Percentiles rank a stretch among this genome's conserved stretches.
Conservation (phyloP, 2,888 invertebrate genomes). For the Euzetes globulus region DNA sequence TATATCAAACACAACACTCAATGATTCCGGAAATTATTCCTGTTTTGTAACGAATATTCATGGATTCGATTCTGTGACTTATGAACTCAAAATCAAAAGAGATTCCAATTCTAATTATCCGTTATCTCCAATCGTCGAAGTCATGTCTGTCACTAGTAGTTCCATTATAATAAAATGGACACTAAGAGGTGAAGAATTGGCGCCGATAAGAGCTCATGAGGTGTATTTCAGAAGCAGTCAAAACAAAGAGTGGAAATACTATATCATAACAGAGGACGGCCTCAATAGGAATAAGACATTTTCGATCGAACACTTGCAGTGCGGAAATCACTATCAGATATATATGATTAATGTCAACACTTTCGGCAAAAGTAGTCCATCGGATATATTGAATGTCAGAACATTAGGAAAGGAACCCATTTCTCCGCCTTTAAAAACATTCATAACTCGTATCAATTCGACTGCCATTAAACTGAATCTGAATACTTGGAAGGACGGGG, state of each 20-base stretch:
- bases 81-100: slow-evolving; percentile 78
- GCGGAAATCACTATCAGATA: slow-evolving; percentile 47
- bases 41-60: slow-evolving; percentile 87
- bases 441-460: slow-evolving; percentile 21
- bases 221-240: slow-evolving; percentile 28
- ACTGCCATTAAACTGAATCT: slow-evolving; percentile 41
- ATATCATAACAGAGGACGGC: slow-evolving; percentile 48
- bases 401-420: slow-evolving; percentile 44
- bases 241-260: slow-evolving; percentile 50
- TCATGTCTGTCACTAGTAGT: neutral
- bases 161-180: slow-evolving; percentile 13
- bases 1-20: slow-evolving; percentile 75
- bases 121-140: slow-evolving; percentile 17
- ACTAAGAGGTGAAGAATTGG: slow-evolving; percentile 1
- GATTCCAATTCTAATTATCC: slow-evolving; percentile 36
- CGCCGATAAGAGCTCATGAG: slow-evolving; percentile 1
- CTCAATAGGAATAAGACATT: slow-evolving; percentile 10
- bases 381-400: slow-evolving; percentile 44
- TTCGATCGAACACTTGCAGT: slow-evolving; percentile 41
- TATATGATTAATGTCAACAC: slow-evolving; percentile 45
- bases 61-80: slow-evolving; percentile 84
- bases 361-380: slow-evolving; percentile 44
- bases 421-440: slow-evolving; percentile 13
- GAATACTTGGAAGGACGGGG: slow-evolving; percentile 47
- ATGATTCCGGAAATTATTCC: slow-evolving; percentile 87